A percentile compares a stretch with the other conserved stretches of the same genome.
Evolutionary conservation across 2,797 vertebrate genomes (phyloP).

Genomic region (Heteromormyrus szaboi): DNA sequence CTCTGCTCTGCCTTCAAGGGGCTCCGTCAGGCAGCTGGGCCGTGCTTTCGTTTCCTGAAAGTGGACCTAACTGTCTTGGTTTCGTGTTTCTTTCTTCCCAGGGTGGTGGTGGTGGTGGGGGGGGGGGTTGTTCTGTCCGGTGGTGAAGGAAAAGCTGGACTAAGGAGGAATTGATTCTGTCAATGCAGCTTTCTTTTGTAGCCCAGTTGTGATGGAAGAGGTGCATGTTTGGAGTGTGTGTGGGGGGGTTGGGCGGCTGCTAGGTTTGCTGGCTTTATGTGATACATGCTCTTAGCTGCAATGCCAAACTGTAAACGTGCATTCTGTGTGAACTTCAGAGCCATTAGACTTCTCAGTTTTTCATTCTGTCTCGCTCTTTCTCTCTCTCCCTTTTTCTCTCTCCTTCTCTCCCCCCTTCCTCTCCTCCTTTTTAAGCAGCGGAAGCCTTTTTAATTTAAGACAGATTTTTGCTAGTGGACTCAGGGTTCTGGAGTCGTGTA

Average conservation of each 20-base stretch:
- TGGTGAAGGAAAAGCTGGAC: background rate
- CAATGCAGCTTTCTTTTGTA: background rate
- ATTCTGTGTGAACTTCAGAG: conserved; percentile 42
- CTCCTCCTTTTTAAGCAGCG: conserved; percentile 42
- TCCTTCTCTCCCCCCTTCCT: conserved; percentile 35
- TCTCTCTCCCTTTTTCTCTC: background rate
- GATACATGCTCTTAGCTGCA: background rate
- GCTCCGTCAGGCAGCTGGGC: background rate
- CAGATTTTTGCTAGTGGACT: conserved; percentile 52
- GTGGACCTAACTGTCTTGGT: background rate
- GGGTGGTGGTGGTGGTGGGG: background rate
- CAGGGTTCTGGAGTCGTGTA: background rate
- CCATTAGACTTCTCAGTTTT: conserved; percentile 25
- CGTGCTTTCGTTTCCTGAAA: background rate
- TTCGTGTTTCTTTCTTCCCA: background rate
- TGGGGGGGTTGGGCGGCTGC: background rate
- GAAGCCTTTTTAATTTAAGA: conserved; percentile 66
- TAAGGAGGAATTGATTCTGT: background rate
- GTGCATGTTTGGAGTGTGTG: background rate
- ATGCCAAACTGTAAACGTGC: background rate
- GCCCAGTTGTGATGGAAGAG: background rate
- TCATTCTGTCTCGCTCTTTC: background rate
- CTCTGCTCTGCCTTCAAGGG: background rate
- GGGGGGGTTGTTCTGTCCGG: background rate
- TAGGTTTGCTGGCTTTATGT: background rate